phyloP scores from a whole-genome alignment of 1,140 invertebrate species.

The Zaprionus vittiger region DNA sequence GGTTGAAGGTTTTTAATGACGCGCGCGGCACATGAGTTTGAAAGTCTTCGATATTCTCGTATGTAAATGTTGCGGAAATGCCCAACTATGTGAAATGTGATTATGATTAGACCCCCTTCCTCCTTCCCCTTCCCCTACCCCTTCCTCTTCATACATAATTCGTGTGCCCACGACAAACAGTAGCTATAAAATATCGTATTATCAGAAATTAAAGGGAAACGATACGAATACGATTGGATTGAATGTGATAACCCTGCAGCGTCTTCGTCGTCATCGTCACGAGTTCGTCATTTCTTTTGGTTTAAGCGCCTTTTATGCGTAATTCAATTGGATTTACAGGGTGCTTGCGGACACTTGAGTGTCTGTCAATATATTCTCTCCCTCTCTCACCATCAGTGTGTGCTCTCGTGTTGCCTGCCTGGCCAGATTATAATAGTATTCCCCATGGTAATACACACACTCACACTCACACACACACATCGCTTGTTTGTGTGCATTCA shows the following conservation, averaged over 20 bases:
- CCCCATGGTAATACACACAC: slow-evolving; percentile 56
- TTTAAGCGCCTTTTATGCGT: slow-evolving; percentile 81
- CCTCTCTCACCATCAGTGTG: slow-evolving; percentile 6
- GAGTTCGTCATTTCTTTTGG: slow-evolving; percentile 66
- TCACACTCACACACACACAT: slow-evolving; percentile 14
- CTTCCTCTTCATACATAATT: background rate
- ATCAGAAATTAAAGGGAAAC: slow-evolving; percentile 79
- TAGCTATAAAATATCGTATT: slow-evolving; percentile 43
- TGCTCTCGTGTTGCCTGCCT: slow-evolving; percentile 48
- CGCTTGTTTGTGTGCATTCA: slow-evolving; percentile 68
- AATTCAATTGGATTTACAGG: slow-evolving; percentile 82
- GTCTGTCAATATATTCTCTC: slow-evolving; percentile 68
- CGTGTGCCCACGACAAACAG: slow-evolving; percentile 18
- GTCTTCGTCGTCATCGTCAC: slow-evolving; percentile 6
- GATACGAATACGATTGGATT: slow-evolving; percentile 48
- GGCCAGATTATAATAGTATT: slow-evolving; percentile 78
- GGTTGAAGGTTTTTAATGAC: slow-evolving; percentile 25
- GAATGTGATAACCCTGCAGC: slow-evolving; percentile 5
- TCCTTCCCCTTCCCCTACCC: background rate
- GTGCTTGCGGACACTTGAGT: slow-evolving; percentile 81
- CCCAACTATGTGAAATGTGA: slow-evolving; percentile 62
- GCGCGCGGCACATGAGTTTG: slow-evolving; percentile 45
- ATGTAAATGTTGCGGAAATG: slow-evolving; percentile 77
- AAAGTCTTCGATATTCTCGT: slow-evolving; percentile 55
- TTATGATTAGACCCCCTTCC: slow-evolving; percentile 58